Evolutionary conservation across 2,888 invertebrate genomes (phyloP).

Genomic region (Dicranocentrus wangi): DNA sequence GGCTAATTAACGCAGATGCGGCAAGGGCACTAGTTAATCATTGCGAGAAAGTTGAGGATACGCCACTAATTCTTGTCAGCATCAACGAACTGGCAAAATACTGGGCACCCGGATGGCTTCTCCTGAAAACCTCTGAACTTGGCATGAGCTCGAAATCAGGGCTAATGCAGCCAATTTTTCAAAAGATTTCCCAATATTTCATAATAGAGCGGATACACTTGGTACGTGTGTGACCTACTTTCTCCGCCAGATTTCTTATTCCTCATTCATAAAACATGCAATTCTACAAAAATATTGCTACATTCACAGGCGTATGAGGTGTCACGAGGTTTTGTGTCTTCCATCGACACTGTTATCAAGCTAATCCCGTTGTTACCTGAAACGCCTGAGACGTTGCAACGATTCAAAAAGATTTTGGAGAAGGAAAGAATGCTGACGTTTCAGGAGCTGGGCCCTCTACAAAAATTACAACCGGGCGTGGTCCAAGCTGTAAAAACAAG

Average conservation of each 20-base stretch:
- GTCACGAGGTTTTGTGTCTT: constrained; percentile 80
- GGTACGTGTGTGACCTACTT: no score
- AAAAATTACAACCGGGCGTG: constrained; percentile 79
- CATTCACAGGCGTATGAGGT: constrained; percentile 79
- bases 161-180: constrained; percentile 24
- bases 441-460: constrained; percentile 77
- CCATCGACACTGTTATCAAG: constrained; percentile 79
- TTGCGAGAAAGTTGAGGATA: constrained; percentile 78
- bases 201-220: no score
- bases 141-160: constrained; percentile 26
- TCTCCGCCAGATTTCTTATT: no score
- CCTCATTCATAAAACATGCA: no score
- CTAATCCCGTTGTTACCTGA: constrained; percentile 77
- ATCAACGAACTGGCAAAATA: constrained; percentile 62
- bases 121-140: constrained; percentile 75
- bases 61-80: constrained; percentile 69
- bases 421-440: constrained; percentile 76
- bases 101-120: constrained; percentile 75
- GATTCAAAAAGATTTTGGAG: constrained; percentile 72
- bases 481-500: constrained; percentile 81
- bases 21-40: constrained; percentile 78
- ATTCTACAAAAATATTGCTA: no score
- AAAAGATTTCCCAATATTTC: no score
- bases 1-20: constrained; percentile 79
- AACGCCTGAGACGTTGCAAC: constrained; percentile 74